These are phyloP conservation scores for Abramis brama DNA, from an alignment of 2,113 vertebrate genomes.

Conservation along the genomic window DNA sequence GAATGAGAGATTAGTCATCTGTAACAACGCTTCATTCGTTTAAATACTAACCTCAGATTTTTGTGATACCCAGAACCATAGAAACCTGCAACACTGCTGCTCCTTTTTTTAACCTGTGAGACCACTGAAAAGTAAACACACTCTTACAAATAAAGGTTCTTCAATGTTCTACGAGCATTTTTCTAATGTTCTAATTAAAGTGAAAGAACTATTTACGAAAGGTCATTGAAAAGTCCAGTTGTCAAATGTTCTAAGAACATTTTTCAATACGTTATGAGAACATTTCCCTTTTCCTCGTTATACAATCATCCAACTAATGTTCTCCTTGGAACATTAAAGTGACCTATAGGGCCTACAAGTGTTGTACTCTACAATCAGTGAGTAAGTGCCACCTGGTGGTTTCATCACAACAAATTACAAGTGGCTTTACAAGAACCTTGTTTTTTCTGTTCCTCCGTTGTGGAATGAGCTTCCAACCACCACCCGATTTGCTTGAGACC, in stretches of 20 bases:
- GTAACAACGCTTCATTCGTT: not conserved
- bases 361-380: not conserved
- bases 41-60: not conserved
- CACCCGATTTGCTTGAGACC: not conserved
- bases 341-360: not conserved
- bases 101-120: not conserved
- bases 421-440: not conserved
- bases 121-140: not conserved
- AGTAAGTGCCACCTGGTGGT: not conserved
- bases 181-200: not conserved
- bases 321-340: not conserved
- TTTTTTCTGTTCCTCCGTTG: not conserved
- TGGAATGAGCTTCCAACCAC: not conserved
- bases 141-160: not conserved
- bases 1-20: constrained; percentile 13
- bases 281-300: not conserved
- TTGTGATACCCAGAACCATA: not conserved
- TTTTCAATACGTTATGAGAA: not conserved
- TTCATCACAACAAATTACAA: not conserved
- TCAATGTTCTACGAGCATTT: not conserved
- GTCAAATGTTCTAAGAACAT: not conserved
- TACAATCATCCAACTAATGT: not conserved
- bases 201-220: not conserved
- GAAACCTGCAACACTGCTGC: not conserved
- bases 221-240: not conserved